A percentile compares a stretch with the other conserved stretches of the same genome.
Evolutionary conservation across 2,888 invertebrate genomes (phyloP).

Genomic region (Cantharis rustica): DNA sequence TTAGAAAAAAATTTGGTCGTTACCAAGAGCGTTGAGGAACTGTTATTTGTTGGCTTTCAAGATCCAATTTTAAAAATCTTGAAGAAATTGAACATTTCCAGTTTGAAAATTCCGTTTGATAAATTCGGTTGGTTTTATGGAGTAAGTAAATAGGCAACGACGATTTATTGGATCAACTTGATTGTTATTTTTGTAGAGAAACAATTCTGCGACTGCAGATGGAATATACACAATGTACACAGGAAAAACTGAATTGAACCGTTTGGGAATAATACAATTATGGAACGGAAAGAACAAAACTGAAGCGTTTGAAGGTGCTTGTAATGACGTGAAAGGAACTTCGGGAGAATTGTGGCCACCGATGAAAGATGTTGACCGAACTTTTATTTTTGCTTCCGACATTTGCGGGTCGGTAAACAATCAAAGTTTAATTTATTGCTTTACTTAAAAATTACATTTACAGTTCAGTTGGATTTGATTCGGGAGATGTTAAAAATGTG

Average conservation of each 20-base stretch:
- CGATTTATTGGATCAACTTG: neutral
- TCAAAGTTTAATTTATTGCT: neutral
- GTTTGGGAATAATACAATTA: constrained; percentile 69
- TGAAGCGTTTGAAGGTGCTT: constrained; percentile 62
- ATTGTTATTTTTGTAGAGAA: constrained; percentile 63
- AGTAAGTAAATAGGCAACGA: constrained; percentile 59
- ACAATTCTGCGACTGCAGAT: constrained; percentile 72
- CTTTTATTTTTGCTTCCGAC: constrained; percentile 75
- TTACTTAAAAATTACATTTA: constrained; percentile 32
- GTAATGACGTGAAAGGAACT: constrained; percentile 73
- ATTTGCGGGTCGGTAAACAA: constrained; percentile 74
- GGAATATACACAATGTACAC: constrained; percentile 79
- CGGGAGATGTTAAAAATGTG: constrained; percentile 47
- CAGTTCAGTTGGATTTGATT: constrained; percentile 55
- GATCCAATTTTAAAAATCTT: constrained; percentile 70
- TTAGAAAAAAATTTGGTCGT: constrained; percentile 62
- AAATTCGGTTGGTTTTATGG: constrained; percentile 86
- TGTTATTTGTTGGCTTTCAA: constrained; percentile 82
- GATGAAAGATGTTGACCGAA: constrained; percentile 59
- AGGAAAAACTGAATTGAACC: constrained; percentile 67
- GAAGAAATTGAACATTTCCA: constrained; percentile 58
- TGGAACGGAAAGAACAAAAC: constrained; percentile 71
- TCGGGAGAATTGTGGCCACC: constrained; percentile 85
- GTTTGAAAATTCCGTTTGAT: constrained; percentile 66
- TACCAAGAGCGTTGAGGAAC: constrained; percentile 67